Base-by-base conservation (phyloP, 2,888 invertebrate genomes). In the Drosophila neonasuta region DNA sequence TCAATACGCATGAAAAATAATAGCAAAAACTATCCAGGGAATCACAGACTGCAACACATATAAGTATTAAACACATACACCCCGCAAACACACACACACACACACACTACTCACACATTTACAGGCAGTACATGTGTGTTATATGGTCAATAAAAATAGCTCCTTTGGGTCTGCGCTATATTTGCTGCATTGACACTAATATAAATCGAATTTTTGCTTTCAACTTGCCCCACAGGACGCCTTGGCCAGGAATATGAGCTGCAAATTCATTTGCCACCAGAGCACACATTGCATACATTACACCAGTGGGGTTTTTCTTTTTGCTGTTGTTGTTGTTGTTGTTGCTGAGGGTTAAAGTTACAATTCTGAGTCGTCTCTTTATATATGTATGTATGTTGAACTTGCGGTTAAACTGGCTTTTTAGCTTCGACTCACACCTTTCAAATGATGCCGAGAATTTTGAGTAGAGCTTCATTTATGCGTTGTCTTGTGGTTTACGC, bases 181-280 rank as follows among this genome's bases (percentile, higher is more conserved):
- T 54, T 51, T 50, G 51, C 63, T 62, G 66, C 74, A 59, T 69
- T 77, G 74, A 78, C 74, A 74, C 78, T 70, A 72, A 78, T 71
- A 74, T 70, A 78, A 72, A 73, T 73, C 51, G 68, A 73, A 50
- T 59, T 59, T 54, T 54, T 59, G 69, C 50, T 51, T 63, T 63
- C 50, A 55, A 41, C 11, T 17, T 54, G 62, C 61, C 68, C 48
- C 68, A 68, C 68, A 64, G 68, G 73, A 64, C 24, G 54, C 17
- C 34, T 42, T 42, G 46, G 58, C 61, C 15, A 7, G 39, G 39
- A 74, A 74, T 50, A 74, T 74, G 66, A 66, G 64, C 68, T 74
- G 75, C 71, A 71, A 71, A 60, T 74, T 61, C 68, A 71, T 66
- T 75, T 67, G 70, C n/a, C 74, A 68, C 55, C 62, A 68, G 56